Evolutionary conservation across 2,797 vertebrate species (phyloP), one percentile per base, ranked within the genome.

Genomic region (Centroberyx gerrardi): DNA sequence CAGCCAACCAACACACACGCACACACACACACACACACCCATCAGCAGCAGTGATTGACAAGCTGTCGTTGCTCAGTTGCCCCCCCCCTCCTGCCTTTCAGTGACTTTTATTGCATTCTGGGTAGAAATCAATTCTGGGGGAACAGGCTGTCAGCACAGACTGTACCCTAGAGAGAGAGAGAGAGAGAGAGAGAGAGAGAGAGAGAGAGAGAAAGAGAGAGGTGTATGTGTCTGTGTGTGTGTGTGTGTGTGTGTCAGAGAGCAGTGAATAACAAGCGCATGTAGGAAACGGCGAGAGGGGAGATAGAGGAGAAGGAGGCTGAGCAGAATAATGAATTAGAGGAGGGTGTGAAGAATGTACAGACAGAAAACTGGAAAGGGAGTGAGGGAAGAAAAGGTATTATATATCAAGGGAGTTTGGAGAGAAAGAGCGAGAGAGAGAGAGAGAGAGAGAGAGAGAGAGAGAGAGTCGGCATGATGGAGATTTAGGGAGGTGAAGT

Each of bases 21-120:
- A 51, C 58, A 53, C 33, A 62, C 80, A 78, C 48, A 49, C 48
- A 49, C 48, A 72, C 42, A 17, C 56, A 38, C 49, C 49, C 65
- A 60, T 74, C 81, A 64, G 63, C 51, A 28, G 48, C 13, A 46
- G 44, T 82, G 88, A 93, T 63, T 90, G 86, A 92, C 86, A 88
- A 65, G 78, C 83, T 80, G 84, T 87, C 87, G 83, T 88, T 89
- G 76, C 86, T 88, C 80, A 78, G 74, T 85, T 78, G 66, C 78
- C 83, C 22, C 22, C 22, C 52, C 48, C 67, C 72, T 72, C 78
- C 73, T 74, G 76, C 79, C 87, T 73, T 22, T 86, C 80, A 51
- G 54, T 84, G 86, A 87, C 83, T 88, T 93, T 91, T 90, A 92
- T 87, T 90, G 90, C 78, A 81, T 94, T 94, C 80, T 90, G 87